These are phyloP conservation scores for Dicyrtomina minuta DNA, from an alignment of 2,888 invertebrate species.

Conservation along the genomic window DNA sequence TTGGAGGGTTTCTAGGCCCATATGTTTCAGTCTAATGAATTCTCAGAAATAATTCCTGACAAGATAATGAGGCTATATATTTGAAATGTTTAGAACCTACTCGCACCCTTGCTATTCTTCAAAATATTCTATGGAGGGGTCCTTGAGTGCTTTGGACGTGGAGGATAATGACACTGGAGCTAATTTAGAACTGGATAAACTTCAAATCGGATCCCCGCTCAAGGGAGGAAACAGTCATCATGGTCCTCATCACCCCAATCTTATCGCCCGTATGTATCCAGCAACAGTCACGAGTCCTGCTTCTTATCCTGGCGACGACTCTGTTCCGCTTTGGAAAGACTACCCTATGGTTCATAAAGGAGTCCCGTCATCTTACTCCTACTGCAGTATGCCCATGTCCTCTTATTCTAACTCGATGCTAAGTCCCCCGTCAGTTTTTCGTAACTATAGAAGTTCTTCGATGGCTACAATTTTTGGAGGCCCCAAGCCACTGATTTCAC, in stretches of 20 bases:
- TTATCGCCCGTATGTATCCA: neutral
- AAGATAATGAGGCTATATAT: too few relatives aligned
- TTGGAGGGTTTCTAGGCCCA: too few relatives aligned
- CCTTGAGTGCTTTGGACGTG: too few relatives aligned
- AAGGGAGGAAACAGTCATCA: neutral
- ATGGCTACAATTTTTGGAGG: constrained; percentile 51
- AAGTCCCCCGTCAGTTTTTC: neutral
- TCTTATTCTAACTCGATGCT: neutral
- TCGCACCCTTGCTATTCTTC: too few relatives aligned
- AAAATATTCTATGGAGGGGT: too few relatives aligned
- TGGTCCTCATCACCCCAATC: neutral
- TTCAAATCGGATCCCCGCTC: constrained; percentile 42
- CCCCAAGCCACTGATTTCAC: constrained; percentile 62
- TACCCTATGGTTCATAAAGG: constrained; percentile 38
- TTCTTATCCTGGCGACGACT: constrained; percentile 9
- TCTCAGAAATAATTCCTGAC: too few relatives aligned
- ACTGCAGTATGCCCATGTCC: constrained; percentile 13
- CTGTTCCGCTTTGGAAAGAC: constrained; percentile 37
- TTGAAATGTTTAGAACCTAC: too few relatives aligned
- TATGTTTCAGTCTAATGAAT: too few relatives aligned
- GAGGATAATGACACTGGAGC: constrained; percentile 1
- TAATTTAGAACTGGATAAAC: constrained; percentile 34
- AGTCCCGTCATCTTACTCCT: constrained; percentile 31
- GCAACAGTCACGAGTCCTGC: neutral
- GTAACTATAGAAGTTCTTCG: constrained; percentile 43